Percentiles rank a stretch among this genome's conserved stretches.
Evolutionary conservation across 2,113 vertebrate genomes (phyloP).

Genomic region (Oreochromis tanganicae): DNA sequence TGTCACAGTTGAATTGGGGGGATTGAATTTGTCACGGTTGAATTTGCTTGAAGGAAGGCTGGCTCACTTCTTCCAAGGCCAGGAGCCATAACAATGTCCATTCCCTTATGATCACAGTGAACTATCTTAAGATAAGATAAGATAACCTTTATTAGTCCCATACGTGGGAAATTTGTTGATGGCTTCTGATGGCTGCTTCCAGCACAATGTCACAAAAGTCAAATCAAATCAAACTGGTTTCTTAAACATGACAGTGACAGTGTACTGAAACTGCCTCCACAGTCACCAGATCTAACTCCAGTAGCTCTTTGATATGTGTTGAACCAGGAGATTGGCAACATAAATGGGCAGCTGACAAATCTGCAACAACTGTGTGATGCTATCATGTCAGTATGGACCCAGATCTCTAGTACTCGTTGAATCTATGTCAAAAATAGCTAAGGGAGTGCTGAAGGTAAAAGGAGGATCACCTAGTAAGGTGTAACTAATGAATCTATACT

Average conservation of each 20-base stretch:
- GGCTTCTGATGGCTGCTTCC: background rate
- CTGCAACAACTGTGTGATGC: background rate
- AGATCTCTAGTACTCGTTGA: background rate
- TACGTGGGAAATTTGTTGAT: background rate
- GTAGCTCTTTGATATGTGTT: background rate
- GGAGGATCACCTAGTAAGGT: background rate
- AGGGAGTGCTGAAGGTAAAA: background rate
- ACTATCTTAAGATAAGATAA: background rate
- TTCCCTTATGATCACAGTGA: background rate
- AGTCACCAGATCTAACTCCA: background rate
- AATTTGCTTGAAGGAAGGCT: background rate
- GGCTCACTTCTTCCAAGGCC: background rate
- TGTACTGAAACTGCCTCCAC: background rate
- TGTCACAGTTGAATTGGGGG: background rate
- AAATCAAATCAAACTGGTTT: background rate
- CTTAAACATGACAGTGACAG: background rate
- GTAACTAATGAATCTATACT: accelerated
- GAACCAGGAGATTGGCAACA: background rate
- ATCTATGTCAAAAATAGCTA: background rate
- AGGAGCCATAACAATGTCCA: background rate
- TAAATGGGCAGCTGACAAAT: background rate
- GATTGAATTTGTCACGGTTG: background rate
- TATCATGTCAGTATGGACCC: background rate
- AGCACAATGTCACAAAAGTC: background rate
- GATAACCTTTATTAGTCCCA: background rate